Percentiles rank a stretch among this genome's conserved stretches.
Conservation (phyloP, 2,797 vertebrate species). For the Linurgus olivaceus region DNA sequence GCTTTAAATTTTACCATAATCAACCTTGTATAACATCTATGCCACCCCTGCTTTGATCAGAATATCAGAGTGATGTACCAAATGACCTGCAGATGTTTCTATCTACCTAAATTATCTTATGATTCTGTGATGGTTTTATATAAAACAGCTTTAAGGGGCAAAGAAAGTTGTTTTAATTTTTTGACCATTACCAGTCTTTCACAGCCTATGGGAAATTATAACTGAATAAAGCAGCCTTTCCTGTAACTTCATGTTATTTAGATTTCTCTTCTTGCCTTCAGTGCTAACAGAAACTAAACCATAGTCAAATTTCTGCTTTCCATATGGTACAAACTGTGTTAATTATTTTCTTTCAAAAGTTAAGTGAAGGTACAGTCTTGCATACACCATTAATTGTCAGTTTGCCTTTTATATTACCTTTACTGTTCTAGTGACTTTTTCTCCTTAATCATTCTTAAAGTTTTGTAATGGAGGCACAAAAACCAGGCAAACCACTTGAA, state of each 20-base stretch:
- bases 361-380: background rate
- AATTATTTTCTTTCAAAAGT: background rate
- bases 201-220: background rate
- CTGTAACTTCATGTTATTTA: background rate
- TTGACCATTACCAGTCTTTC: background rate
- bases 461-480: background rate
- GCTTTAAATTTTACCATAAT: background rate
- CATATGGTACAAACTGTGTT: background rate
- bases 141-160: background rate
- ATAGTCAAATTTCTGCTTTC: background rate
- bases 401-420: background rate
- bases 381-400: background rate
- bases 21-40: background rate
- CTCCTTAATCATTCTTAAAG: background rate
- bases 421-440: background rate
- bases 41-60: background rate
- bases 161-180: background rate
- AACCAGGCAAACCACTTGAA: background rate
- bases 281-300: background rate
- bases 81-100: background rate
- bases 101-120: background rate
- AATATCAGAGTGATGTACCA: background rate
- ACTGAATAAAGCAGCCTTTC: background rate
- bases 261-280: background rate
- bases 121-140: background rate